Conservation (phyloP, 2,797 vertebrate genomes). For the Alectoris magna region DNA sequence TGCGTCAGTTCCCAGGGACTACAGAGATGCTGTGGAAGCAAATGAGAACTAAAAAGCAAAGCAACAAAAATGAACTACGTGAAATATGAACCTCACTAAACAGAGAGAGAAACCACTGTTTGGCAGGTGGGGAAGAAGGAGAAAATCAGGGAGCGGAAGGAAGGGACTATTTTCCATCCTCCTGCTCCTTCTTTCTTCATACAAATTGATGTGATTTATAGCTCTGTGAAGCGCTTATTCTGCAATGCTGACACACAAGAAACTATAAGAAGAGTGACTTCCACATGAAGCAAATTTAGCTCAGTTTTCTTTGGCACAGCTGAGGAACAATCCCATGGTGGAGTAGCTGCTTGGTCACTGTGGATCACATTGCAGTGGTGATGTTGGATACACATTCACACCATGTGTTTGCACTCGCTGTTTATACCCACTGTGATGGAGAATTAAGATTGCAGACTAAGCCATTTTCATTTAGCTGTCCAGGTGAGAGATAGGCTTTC, state of each 20-base stretch:
- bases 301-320: neutral
- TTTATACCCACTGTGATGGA: fast-evolving
- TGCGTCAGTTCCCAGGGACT: neutral
- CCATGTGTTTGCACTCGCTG: neutral
- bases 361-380: neutral
- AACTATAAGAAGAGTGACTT: neutral
- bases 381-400: neutral
- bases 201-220: constrained; percentile 32
- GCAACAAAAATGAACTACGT: neutral
- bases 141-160: neutral
- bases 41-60: neutral
- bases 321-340: neutral
- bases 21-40: neutral
- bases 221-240: neutral
- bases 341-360: neutral
- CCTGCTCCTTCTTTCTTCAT: neutral
- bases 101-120: neutral
- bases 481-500: neutral
- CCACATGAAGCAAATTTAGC: neutral
- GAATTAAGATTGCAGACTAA: neutral
- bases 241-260: neutral
- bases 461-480: neutral
- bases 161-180: neutral
- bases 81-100: neutral
- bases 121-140: neutral